Evolutionary conservation across 2,797 vertebrate species (phyloP).

Genomic region (Sylvilagus floridanus): DNA sequence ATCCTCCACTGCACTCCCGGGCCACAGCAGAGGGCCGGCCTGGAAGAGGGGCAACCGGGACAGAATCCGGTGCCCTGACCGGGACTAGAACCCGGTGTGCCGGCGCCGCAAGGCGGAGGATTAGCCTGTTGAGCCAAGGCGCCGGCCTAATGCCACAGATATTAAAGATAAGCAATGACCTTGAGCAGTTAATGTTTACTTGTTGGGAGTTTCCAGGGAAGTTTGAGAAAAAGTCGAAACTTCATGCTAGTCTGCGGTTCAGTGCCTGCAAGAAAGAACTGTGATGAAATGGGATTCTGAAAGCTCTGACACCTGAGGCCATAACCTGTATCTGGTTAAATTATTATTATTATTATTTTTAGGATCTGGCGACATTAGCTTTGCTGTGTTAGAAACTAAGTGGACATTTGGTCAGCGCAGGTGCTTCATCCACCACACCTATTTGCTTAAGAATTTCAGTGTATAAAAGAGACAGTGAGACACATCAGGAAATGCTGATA

Average conservation of each 20-base stretch:
- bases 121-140: no score
- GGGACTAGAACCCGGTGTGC: no score
- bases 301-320: neutral
- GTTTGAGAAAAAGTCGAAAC: constrained; percentile 48
- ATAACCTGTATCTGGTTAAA: neutral
- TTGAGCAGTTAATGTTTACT: neutral
- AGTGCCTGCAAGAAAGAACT: neutral
- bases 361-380: neutral
- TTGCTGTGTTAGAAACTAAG: neutral
- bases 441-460: neutral
- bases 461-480: neutral
- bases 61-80: no score
- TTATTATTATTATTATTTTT: neutral
- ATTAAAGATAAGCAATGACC: constrained; percentile 9
- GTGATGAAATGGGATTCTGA: neutral
- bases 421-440: neutral
- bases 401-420: neutral
- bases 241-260: neutral
- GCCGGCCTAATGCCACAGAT: neutral
- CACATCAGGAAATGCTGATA: neutral
- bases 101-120: no score
- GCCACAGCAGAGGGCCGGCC: no score
- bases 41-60: no score
- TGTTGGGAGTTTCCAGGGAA: neutral
- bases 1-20: no score